Evolutionary conservation across 1,140 invertebrate genomes (phyloP).

Genomic region (Cylas formicarius): DNA sequence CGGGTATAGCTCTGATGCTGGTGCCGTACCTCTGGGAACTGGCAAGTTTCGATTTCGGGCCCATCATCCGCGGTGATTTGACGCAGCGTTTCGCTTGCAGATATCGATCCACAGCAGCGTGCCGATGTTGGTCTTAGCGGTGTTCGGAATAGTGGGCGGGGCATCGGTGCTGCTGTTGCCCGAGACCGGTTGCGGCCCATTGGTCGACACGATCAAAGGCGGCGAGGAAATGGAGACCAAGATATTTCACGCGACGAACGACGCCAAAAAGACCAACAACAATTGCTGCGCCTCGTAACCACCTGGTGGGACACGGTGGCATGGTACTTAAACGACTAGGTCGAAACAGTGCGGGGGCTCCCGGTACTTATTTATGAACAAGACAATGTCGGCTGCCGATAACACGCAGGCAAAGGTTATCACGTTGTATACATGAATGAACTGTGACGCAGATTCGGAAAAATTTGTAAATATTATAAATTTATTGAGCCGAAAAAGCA

Average conservation of each 20-base stretch:
- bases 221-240: slow-evolving; percentile 18
- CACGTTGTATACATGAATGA: no score
- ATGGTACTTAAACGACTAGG: no score
- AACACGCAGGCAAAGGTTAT: no score
- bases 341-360: no score
- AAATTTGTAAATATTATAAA: no score
- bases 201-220: slow-evolving; percentile 34
- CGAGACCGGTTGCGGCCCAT: slow-evolving; percentile 45
- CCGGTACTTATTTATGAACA: no score
- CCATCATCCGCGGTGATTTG: slow-evolving; percentile 7
- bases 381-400: no score
- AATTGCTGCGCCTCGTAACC: slow-evolving; percentile 24
- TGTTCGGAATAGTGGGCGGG: slow-evolving; percentile 54
- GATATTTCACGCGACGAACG: slow-evolving; percentile 7
- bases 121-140: slow-evolving; percentile 56
- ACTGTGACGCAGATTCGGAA: no score
- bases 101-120: slow-evolving; percentile 45
- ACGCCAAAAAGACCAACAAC: slow-evolving; percentile 25
- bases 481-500: no score
- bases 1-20: slow-evolving; percentile 59
- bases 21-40: slow-evolving; percentile 67
- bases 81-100: slow-evolving; percentile 19
- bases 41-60: slow-evolving; percentile 45
- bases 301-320: no score
- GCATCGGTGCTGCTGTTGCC: slow-evolving; percentile 52